A percentile compares a stretch with the other conserved stretches of the same genome.
Evolutionary conservation across 92 coral and sea anemone genomes (phyloP).

Genomic region (Porites lobata): DNA sequence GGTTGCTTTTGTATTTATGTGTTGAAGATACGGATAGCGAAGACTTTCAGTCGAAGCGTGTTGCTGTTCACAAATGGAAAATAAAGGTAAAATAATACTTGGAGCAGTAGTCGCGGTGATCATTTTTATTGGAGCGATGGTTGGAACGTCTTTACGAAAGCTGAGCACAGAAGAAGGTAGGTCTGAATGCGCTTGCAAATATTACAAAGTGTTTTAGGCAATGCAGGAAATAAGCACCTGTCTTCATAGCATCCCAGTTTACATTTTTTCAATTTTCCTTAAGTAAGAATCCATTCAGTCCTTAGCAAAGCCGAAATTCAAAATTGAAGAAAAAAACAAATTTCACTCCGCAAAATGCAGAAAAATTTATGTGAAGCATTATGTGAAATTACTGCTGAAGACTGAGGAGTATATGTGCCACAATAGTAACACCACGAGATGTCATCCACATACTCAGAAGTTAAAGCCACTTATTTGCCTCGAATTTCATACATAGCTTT

Average conservation of each 20-base stretch:
- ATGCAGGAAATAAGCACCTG: not conserved
- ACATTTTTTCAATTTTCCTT: no score
- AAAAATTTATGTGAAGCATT: no score
- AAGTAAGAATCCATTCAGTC: no score
- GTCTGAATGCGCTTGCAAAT: not conserved
- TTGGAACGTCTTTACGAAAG: constrained; percentile 28
- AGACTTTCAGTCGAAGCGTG: not conserved
- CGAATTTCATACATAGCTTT: no score
- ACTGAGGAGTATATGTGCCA: no score
- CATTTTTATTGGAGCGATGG: constrained; percentile 26
- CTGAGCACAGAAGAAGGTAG: constrained; percentile 39
- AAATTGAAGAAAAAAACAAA: no score
- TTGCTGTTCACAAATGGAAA: not conserved
- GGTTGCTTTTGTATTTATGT: not conserved
- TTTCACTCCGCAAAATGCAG: no score
- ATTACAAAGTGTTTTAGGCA: not conserved
- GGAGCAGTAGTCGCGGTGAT: not conserved
- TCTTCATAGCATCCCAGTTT: not conserved
- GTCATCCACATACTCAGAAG: no score
- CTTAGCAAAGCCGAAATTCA: no score
- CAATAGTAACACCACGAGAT: no score
- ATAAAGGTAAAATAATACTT: not conserved
- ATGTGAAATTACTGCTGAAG: no score
- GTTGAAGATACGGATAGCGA: not conserved
- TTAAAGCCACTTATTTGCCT: no score